Evolutionary conservation across 2,797 vertebrate genomes (phyloP).

Genomic region (Cephalopachus bancanus): DNA sequence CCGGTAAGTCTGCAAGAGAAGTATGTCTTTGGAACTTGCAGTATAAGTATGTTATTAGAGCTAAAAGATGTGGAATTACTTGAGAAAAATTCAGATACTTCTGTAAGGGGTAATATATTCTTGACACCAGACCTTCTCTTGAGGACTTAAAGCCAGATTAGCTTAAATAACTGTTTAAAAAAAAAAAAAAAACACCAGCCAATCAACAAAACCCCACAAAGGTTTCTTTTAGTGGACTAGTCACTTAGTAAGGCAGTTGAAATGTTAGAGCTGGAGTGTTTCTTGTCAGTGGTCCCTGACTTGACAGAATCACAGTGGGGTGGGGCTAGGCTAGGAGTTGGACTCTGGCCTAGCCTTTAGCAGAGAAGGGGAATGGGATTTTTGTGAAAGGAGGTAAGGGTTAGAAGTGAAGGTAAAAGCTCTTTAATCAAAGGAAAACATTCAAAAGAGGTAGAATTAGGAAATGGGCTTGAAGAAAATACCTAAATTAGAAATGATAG

Average conservation of each 20-base stretch:
- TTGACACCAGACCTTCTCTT: constrained; percentile 44
- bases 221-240: background rate
- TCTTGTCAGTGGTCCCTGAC: constrained; percentile 30
- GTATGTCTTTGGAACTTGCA: constrained; percentile 7
- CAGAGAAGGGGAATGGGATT: background rate
- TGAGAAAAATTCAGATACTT: background rate
- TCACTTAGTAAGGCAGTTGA: background rate
- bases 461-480: background rate
- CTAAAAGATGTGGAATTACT: background rate
- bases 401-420: constrained; percentile 34
- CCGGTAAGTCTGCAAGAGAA: constrained; percentile 2
- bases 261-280: background rate
- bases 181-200: background rate
- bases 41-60: background rate
- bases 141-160: constrained; percentile 56
- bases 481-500: constrained; percentile 34
- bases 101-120: background rate
- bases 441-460: constrained; percentile 33
- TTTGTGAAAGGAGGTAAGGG: constrained; percentile 26
- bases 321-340: background rate
- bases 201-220: background rate
- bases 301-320: constrained; percentile 38
- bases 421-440: constrained; percentile 34
- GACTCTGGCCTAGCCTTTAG: background rate
- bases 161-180: constrained; percentile 45